Conservation (phyloP, 2,888 invertebrate genomes). For the Drosophila bunnanda region DNA sequence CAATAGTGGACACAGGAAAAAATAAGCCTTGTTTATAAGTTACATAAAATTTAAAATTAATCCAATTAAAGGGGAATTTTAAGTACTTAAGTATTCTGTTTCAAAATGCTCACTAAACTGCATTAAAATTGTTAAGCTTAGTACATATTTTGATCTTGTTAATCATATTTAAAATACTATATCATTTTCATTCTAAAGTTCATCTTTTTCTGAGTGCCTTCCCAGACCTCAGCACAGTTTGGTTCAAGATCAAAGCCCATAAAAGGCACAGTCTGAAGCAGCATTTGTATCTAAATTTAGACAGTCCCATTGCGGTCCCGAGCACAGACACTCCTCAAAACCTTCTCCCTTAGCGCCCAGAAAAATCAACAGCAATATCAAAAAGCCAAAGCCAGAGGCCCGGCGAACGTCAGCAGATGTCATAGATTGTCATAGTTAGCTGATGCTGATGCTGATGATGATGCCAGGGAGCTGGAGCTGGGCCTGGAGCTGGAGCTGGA, state of each 20-base stretch:
- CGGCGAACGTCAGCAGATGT: slow-evolving; percentile 52
- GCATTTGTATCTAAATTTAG: slow-evolving; percentile 75
- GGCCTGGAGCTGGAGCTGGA: too few species aligned
- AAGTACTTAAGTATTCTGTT: not conserved
- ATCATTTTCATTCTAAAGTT: not conserved
- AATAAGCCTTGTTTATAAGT: too few species aligned
- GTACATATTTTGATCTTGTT: not conserved
- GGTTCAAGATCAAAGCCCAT: slow-evolving; percentile 70
- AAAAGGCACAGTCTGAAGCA: slow-evolving; percentile 63
- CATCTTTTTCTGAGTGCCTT: slow-evolving; percentile 3
- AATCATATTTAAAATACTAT: not conserved
- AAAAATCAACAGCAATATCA: slow-evolving; percentile 14
- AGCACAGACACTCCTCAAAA: slow-evolving; percentile 5
- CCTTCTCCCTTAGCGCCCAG: slow-evolving; percentile 2
- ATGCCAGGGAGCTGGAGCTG: too few species aligned
- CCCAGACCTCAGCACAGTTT: slow-evolving; percentile 36
- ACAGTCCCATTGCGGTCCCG: slow-evolving; percentile 44
- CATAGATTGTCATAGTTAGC: slow-evolving; percentile 75
- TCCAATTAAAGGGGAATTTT: not conserved
- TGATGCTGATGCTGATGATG: slow-evolving; percentile 19
- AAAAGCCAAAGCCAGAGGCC: slow-evolving; percentile 29
- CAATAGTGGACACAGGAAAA: slow-evolving; percentile 8
- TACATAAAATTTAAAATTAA: too few species aligned
- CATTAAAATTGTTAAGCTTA: too few species aligned
- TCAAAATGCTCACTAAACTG: not conserved